Percentiles rank a stretch among this genome's conserved stretches.
Conservation (phyloP, 2,888 invertebrate species). For the Rotaria magnacalcarata region DNA sequence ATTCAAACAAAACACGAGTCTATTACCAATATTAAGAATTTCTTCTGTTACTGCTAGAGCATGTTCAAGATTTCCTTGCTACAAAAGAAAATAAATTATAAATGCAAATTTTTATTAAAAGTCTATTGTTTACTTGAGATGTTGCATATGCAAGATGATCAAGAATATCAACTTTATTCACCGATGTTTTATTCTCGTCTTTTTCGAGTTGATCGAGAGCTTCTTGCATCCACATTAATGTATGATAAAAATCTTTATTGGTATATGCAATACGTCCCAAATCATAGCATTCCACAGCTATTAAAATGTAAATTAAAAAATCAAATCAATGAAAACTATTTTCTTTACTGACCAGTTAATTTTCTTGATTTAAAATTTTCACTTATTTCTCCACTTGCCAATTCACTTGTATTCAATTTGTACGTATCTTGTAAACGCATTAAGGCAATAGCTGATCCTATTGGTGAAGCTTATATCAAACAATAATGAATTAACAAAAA, state of each 20-base stretch:
- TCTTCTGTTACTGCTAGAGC: conserved; percentile 79
- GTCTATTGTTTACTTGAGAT: conserved; percentile 43
- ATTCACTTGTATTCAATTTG: background rate
- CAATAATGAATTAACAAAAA: background rate
- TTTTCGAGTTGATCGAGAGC: conserved; percentile 69
- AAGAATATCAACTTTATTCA: conserved; percentile 49
- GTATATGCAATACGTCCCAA: conserved; percentile 87
- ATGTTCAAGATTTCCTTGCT: conserved; percentile 74
- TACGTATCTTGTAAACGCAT: conserved; percentile 27
- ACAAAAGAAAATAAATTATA: conserved; percentile 48
- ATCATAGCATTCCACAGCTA: conserved; percentile 89
- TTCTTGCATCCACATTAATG: conserved; percentile 89
- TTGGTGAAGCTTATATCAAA: no score
- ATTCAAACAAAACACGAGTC: background rate
- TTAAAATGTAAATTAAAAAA: background rate
- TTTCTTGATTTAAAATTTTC: background rate
- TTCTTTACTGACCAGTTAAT: background rate
- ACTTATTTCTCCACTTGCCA: conserved; percentile 12
- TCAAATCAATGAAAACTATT: background rate
- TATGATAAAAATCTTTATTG: conserved; percentile 83
- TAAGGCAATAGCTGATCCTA: background rate
- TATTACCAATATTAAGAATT: conserved; percentile 68
- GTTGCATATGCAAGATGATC: conserved; percentile 51
- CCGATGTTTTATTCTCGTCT: conserved; percentile 55
- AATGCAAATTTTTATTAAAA: background rate